These are phyloP conservation scores for Poeciliopsis turneri DNA, from an alignment of 2,797 vertebrate species.

Conservation along the genomic window DNA sequence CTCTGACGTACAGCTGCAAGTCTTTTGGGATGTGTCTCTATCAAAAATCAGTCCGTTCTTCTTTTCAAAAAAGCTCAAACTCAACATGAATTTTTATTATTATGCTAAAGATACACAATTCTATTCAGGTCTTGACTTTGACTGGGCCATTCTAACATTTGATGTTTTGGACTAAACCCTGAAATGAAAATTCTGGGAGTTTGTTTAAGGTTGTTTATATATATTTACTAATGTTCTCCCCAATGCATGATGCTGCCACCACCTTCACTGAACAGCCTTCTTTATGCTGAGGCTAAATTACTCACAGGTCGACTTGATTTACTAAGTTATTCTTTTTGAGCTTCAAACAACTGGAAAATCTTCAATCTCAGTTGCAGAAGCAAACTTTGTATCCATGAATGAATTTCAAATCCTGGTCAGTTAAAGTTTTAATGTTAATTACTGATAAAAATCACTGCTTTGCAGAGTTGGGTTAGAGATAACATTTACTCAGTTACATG, in stretches of 20 bases:
- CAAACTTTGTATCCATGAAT: neutral
- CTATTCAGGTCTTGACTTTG: neutral
- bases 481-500: too few relatives aligned
- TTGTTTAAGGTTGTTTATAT: neutral
- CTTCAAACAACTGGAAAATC: neutral
- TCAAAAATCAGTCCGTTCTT: neutral
- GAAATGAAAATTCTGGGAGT: neutral
- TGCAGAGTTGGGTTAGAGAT: too few relatives aligned
- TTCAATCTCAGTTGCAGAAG: neutral
- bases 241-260: neutral
- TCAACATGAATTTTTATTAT: neutral
- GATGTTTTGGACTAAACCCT: neutral
- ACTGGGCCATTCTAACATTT: neutral
- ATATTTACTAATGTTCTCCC: neutral
- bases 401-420: neutral
- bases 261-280: neutral
- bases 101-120: neutral
- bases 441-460: neutral
- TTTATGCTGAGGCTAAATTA: neutral
- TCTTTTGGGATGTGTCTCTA: neutral
- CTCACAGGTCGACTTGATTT: neutral
- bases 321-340: neutral
- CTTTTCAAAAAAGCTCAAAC: neutral
- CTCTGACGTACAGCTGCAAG: neutral
- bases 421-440: neutral